Evolutionary conservation across 2,888 invertebrate genomes (phyloP), one percentile per base, ranked within the genome.

Genomic region (Caenorhabditis zanzibari): DNA sequence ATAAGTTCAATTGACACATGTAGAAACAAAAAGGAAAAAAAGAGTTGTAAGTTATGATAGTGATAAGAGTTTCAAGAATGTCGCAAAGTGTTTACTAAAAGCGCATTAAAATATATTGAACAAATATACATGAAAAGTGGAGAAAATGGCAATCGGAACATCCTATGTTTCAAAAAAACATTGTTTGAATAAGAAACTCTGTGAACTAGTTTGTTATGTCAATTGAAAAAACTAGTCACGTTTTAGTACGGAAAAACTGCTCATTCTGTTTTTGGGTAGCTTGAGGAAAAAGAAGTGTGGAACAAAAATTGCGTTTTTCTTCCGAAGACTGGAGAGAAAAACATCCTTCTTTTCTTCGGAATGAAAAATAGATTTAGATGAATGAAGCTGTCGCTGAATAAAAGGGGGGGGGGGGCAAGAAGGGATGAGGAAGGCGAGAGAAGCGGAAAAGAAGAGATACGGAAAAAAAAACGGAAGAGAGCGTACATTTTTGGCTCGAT

Each of bases 331-430:
- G 54, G 38, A 68, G 54, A 54, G 38, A 54, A 68, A 68, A 54
- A 68, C 68, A 54, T 68, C 68, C 54, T 68, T 54, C 52, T 64
- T 66, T 54, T 54, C 68, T 68, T 22, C 16, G 54, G 38, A 41
- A 68, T 68, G 68, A 68, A 68, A 68, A 68, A 68, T 68, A 68
- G 54, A 68, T 68, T 68, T 54, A 68, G 68, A 68, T 68, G 68
- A 68, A 68, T 68, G 54, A 68, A 68, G 68, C 68, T 24, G 68
- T 54, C 24, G 28, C n/a, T 26, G n/a, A n/a, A n/a, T n/a, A n/a
- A n/a, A n/a, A n/a, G n/a, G n/a, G n/a, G 54, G 35, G 64, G 28
- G 54, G 61, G 52, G 26, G 49, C 4, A 54, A 64, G 26, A 54
- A 47, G 19, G 52, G 10, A 52, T 0, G 19, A 26, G 32, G 24